Evolutionary conservation across 2,113 vertebrate genomes (phyloP), one percentile per base, ranked within the genome.

Genomic region (Seriola rivoliana): DNA sequence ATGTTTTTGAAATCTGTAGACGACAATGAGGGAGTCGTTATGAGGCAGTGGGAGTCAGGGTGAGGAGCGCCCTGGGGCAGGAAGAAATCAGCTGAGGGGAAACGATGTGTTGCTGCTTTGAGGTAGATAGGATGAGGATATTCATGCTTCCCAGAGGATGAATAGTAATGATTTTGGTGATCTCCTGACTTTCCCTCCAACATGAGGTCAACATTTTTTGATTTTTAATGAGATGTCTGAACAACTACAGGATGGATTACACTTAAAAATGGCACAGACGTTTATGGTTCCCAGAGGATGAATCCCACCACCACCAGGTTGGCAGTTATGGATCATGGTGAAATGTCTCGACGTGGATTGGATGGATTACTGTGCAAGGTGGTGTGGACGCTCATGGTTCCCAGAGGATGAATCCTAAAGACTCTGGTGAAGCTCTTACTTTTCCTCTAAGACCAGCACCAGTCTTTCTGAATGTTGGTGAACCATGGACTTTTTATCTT

Each of bases 61-160:
- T 29, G 7, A 40, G 29, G 36, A 50, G 13, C 2, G 57, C 78
- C 85, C 78, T 4, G 48, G 25, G 86, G 81, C 59, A 1, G 52
- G 34, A 36, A 44, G 23, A 60, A 46, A 44, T 42, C 64, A 46
- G 59, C 21, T 62, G 57, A 83, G 13, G 14, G 70, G 34, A 77
- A 42, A 32, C 1, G 9, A 38, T 46, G 54, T 60, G 17, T 70
- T 77, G 64, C 21, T 71, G 67, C 29, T 80, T 62, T 29, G 9
- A 10, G 1, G 21, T 7, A 50, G 32, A 63, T 16, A 54, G 4
- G 52, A 66, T 69, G 48, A 1, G 29, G 69, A 77, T 17, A 44
- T 66, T 86, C 1, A 21, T 17, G 32, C 60, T 64, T 12, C 72
- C 70, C 1, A 1, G 46, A 68, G 36, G 17, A 29, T 21, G 42